Percentiles rank a stretch among this genome's conserved stretches.
Evolutionary conservation across 2,113 vertebrate genomes (phyloP).

Genomic region (Garra rufa): DNA sequence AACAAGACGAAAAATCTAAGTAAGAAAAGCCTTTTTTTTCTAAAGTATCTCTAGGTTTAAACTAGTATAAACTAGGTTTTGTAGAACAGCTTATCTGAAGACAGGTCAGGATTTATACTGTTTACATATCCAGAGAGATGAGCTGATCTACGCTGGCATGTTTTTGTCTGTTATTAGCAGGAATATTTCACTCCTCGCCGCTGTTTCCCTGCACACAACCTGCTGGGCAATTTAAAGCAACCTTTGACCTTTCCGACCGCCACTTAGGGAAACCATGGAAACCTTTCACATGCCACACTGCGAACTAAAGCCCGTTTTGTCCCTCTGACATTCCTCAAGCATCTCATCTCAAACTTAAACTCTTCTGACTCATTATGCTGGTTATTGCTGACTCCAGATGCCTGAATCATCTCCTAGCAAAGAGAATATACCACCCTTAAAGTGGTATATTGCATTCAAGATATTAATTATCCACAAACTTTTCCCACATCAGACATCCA

Average conservation of each 20-base stretch:
- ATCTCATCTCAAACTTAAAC: conserved; percentile 57
- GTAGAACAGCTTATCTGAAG: not conserved
- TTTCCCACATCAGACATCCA: not conserved
- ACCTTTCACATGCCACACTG: conserved; percentile 68
- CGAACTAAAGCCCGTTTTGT: conserved; percentile 68
- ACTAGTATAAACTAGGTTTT: no score
- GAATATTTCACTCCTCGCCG: conserved; percentile 31
- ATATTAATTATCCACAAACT: not conserved
- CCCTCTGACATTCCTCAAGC: conserved; percentile 64
- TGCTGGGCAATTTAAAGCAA: conserved; percentile 69
- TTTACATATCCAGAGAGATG: not conserved
- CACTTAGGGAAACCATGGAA: conserved; percentile 74
- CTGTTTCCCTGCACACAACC: conserved; percentile 58
- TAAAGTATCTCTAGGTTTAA: no score
- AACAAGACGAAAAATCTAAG: no score
- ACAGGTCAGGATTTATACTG: not conserved
- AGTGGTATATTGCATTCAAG: no score
- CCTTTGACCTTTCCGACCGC: conserved; percentile 74
- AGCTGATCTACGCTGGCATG: not conserved
- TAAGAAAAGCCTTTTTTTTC: no score
- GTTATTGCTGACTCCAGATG: conserved; percentile 58
- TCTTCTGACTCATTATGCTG: conserved; percentile 59
- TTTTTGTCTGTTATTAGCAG: conserved; percentile 15
- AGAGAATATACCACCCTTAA: no score
- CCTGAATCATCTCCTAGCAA: not conserved